Base-by-base conservation (phyloP, 2,888 invertebrate genomes). In the Drosophila lutescens region DNA sequence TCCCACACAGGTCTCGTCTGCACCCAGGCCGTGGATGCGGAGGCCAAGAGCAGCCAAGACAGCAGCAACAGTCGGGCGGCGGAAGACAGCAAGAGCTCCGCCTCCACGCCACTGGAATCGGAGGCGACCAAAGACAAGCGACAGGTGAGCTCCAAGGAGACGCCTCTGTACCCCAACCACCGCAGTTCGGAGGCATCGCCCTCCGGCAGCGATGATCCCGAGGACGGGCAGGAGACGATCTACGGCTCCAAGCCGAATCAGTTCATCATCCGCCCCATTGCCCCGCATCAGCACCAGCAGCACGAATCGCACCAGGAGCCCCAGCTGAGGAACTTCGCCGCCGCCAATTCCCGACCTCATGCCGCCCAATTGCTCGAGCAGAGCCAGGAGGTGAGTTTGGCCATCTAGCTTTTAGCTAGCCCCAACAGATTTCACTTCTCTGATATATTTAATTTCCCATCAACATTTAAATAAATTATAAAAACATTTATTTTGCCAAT, bases 191-290 rank as follows among this genome's bases (percentile, higher is more conserved):
- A 86, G 44, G 54, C 54, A 5, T 50, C 69, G 6, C 30, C 43
- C 4, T 71, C 80, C 0, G 57, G 61, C 8, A 70, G 66, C 12
- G 91, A 91, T 74, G 91, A 91, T 83, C 91, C 90, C 44, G 91
- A 91, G 79, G 89, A 89, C 62, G 91, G 90, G 9, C 90, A 91
- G 76, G 92, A 91, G 77, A 91, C 91, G 0, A 90, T 91, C 57
- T 92, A 91, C 60, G 90, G 91, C 2, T 65, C 89, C 12, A 91
- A 91, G 66, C 91, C 90, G 15, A 90, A 90, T 69, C 91, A 91
- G 76, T 91, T 91, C 74, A 85, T 91, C 70, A 91, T 91, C 79
- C 91, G 91, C 56, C 91, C 91, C 59, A 81, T 91, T 60, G 86
- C 90, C 15, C 89, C 91, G 46, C 91, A 90, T 58, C 91, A 90